Evolutionary conservation across 2,113 vertebrate genomes (phyloP), one percentile per base, ranked within the genome.

Genomic region (Sarotherodon lohbergeri): DNA sequence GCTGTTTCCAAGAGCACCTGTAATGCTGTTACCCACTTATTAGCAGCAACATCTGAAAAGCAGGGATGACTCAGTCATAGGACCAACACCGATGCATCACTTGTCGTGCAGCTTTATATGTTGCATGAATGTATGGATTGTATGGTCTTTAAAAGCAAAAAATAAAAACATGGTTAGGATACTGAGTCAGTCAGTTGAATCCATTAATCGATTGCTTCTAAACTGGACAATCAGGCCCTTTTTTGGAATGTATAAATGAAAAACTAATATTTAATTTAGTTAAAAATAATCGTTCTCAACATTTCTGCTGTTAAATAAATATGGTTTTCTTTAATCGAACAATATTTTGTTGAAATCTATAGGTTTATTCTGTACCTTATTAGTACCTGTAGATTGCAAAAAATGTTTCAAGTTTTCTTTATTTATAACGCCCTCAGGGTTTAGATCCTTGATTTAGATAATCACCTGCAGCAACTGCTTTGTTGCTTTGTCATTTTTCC

Each of bases 51-150:
- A 50, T 85, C 85, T 0, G n/a, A 88, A 79, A 82, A 63, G 55
- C 81, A 41, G 61, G 5, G 68, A 84, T 82, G 78, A 88, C 36
- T 87, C 84, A 82, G n/a, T 82, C 57, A 19, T 27, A 61, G 59
- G 61, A 54, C 2, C 16, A 52, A 52, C 46, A 8, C 54, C 9
- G 14, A 55, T 55, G 52, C 63, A 54, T 61, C 43, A 71, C 36
- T 71, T 86, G 10, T 68, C 4, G 4, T 55, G 46, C 8, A 22
- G 71, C 48, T 43, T 63, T 50, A 19, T 55, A 14, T 85, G 39
- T 61, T 68, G 34, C 34, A 1, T 39, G 34, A 39, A 68, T 68
- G 34, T 39, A 39, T 39, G 36, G 22, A 68, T 80, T 63, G 68
- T 2, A 9, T 61, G 29, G 16, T 9, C 19, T 55, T 50, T 54